A percentile compares a stretch with the other conserved stretches of the same genome.
Evolutionary conservation across 2,888 invertebrate genomes (phyloP).

Genomic region (Eudasyphora cyanicolor): DNA sequence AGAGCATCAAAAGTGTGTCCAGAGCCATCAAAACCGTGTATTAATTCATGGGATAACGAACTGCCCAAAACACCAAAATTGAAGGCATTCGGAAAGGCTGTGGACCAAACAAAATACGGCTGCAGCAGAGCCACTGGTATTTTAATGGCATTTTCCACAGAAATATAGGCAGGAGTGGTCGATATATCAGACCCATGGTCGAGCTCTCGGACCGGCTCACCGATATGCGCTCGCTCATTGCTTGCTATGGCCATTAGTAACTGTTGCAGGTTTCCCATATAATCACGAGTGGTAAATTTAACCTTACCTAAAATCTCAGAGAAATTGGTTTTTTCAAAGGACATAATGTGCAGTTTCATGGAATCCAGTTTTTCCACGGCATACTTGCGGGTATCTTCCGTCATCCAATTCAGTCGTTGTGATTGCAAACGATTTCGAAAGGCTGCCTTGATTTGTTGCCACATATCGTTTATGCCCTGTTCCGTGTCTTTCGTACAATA

Average conservation of each 20-base stretch:
- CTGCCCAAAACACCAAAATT: constrained; percentile 71
- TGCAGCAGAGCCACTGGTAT: constrained; percentile 72
- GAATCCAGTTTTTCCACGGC: not conserved
- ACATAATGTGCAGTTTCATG: constrained; percentile 66
- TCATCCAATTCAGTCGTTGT: not conserved
- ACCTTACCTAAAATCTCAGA: not conserved
- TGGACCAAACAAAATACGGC: constrained; percentile 72
- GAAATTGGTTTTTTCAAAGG: constrained; percentile 27
- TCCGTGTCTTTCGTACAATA: not conserved
- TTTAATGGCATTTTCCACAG: constrained; percentile 66
- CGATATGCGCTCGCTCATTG: not conserved
- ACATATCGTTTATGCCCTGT: not conserved
- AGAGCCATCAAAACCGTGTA: constrained; percentile 70
- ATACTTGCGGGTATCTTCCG: not conserved
- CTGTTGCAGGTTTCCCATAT: constrained; percentile 66
- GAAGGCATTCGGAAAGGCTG: constrained; percentile 70
- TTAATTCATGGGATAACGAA: constrained; percentile 70
- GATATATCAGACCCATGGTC: not conserved
- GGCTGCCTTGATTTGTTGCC: not conserved
- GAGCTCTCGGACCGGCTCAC: not conserved
- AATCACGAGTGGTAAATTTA: constrained; percentile 56
- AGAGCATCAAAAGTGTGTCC: constrained; percentile 65
- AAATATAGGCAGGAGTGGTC: constrained; percentile 63
- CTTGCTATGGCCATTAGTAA: constrained; percentile 40
- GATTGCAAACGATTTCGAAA: not conserved